Evolutionary conservation across 2,888 invertebrate species (phyloP).

Genomic region (Eristalinus aeneus): DNA sequence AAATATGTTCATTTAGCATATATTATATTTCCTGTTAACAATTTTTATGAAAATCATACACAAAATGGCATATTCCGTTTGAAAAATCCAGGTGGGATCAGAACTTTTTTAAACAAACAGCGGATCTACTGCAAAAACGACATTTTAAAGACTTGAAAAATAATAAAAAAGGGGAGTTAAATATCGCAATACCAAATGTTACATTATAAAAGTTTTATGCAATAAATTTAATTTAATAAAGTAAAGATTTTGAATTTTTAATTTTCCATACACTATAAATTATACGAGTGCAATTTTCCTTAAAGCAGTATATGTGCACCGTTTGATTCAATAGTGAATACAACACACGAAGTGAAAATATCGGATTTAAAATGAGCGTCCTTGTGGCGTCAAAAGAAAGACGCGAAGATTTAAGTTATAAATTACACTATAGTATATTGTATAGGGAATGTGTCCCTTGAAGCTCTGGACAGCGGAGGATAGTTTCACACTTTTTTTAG

Average conservation of each 20-base stretch:
- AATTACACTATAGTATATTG: too few relatives aligned
- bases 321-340: too few relatives aligned
- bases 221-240: conserved; percentile 26
- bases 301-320: too few relatives aligned
- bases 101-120: neutral
- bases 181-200: conserved; percentile 39
- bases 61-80: neutral
- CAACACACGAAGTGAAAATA: neutral
- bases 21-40: conserved; percentile 2
- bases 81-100: neutral
- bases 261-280: too few relatives aligned
- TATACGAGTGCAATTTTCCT: too few relatives aligned
- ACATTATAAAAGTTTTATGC: conserved; percentile 8
- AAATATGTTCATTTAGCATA: neutral
- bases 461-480: too few relatives aligned
- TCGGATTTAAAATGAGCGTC: too few relatives aligned
- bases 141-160: conserved; percentile 22
- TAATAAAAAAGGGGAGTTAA: neutral
- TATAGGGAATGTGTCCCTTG: too few relatives aligned
- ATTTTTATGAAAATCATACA: conserved; percentile 3
- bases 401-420: too few relatives aligned
- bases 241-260: neutral
- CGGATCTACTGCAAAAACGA: conserved; percentile 2
- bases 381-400: too few relatives aligned
- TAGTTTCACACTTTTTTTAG: too few relatives aligned